Percentiles rank a stretch among this genome's conserved stretches.
Evolutionary conservation across 2,797 vertebrate genomes (phyloP).

Genomic region (Xiphorhynchus erythropygius): DNA sequence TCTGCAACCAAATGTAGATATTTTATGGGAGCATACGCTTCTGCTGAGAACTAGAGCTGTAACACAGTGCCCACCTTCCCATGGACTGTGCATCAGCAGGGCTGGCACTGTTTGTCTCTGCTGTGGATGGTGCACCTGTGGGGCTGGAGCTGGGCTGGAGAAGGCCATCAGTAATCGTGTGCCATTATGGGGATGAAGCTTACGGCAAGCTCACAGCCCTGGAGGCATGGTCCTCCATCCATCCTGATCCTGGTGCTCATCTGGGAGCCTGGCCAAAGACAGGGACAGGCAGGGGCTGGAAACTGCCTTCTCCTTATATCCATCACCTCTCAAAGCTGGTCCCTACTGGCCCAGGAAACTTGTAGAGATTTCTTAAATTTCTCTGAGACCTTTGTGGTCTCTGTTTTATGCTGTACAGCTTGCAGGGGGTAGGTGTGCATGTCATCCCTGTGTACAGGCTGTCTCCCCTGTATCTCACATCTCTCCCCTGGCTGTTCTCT

Average conservation of each 20-base stretch:
- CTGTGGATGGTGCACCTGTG: not conserved
- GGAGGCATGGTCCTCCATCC: accelerated
- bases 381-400: not conserved
- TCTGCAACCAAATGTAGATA: constrained; percentile 42
- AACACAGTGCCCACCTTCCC: not conserved
- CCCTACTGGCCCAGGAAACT: not conserved
- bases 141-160: not conserved
- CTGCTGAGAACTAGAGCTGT: not conserved
- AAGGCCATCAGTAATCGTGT: accelerated
- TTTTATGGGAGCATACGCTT: constrained; percentile 15
- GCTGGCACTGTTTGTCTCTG: not conserved
- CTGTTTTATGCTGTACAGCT: not conserved
- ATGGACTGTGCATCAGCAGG: accelerated
- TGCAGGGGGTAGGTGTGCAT: not conserved
- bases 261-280: not conserved
- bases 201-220: accelerated
- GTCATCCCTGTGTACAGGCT: not conserved
- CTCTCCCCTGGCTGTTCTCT: not conserved
- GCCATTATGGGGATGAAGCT: not conserved
- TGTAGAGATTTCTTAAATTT: not conserved
- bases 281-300: not conserved
- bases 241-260: not conserved
- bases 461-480: not conserved
- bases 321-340: not conserved
- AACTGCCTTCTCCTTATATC: not conserved